Evolutionary conservation across 1,140 invertebrate species (phyloP), one percentile per base, ranked within the genome.

Genomic region (Tigriopus japonicus): DNA sequence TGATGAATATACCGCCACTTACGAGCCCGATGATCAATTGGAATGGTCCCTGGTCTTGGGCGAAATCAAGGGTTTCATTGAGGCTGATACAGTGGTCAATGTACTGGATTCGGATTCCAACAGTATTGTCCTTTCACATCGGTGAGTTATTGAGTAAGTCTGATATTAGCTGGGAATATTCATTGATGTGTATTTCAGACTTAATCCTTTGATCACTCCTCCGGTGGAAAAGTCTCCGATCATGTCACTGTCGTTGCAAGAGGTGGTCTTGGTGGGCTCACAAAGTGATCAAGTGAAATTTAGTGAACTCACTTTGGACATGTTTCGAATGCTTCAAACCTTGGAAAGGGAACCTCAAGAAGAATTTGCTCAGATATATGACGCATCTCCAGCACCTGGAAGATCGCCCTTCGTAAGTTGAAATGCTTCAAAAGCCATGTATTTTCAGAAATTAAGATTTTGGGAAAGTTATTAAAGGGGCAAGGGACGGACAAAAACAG

Each of bases 321-420:
- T 97, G 92, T 98, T 91, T 70, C 78, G 91, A 65, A 95, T 98
- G 83, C 77, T 96, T 45, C 92, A 96, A 75, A 92, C 87, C 1
- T 71, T 96, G 52, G 92, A 96, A 71, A 74, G 89, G 63, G 91
- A 96, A 70, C 87, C 87, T 17, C 82, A 84, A 66, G 86, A 89
- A 65, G 85, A 88, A 63, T 77, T 61, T 14, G 59, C 49, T 24
- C 56, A 62, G 24, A 75, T 85, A 42, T 86, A 86, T 70, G 87
- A 92, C 68, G 81, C 85, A 15, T 91, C 88, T 45, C 87, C 88
- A 10, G 85, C 86, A 1, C 81, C 84, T 35, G 84, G 83, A 45
- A 76, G 84, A 66, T 80, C 71, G 59, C 71, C 74, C 56, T 73
- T 73, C 71, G 73, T 75, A 68, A 68, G 70, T 67, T n/a, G n/a